Percentiles rank a stretch among this genome's conserved stretches.
These are phyloP conservation scores for Pomatorhinus ruficollis DNA, from an alignment of 2,113 vertebrate species.

Conservation along the genomic window DNA sequence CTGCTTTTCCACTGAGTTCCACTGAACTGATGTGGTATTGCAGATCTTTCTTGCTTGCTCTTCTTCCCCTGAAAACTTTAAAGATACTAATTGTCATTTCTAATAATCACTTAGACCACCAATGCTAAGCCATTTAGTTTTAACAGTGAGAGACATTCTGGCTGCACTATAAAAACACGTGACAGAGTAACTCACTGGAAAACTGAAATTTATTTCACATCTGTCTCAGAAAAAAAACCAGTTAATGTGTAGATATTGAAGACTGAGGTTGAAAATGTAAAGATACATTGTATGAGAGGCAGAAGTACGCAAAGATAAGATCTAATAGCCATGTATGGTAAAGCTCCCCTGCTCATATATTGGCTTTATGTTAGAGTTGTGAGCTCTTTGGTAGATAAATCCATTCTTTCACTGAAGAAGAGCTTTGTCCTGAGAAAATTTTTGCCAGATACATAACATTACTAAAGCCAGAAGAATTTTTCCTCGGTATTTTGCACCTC, in stretches of 20 bases:
- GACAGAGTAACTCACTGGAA: not conserved
- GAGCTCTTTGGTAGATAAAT: not conserved
- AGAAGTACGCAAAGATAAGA: not conserved
- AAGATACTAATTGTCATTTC: not conserved
- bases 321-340: not conserved
- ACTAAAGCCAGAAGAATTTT: not conserved
- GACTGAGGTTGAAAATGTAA: not conserved
- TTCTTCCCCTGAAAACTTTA: not conserved
- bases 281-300: not conserved
- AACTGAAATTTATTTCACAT: not conserved
- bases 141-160: not conserved
- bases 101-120: not conserved
- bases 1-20: not conserved
- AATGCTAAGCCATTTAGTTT: not conserved
- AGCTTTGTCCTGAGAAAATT: not conserved
- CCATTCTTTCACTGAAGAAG: not conserved
- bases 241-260: not conserved
- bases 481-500: not conserved
- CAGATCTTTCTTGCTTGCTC: not conserved
- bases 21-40: not conserved
- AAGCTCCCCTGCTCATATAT: not conserved
- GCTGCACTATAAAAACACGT: not conserved
- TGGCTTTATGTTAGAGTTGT: not conserved
- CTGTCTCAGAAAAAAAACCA: not conserved
- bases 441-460: not conserved